Conservation (phyloP, 2,888 invertebrate genomes). For the Octodonta nipae region DNA sequence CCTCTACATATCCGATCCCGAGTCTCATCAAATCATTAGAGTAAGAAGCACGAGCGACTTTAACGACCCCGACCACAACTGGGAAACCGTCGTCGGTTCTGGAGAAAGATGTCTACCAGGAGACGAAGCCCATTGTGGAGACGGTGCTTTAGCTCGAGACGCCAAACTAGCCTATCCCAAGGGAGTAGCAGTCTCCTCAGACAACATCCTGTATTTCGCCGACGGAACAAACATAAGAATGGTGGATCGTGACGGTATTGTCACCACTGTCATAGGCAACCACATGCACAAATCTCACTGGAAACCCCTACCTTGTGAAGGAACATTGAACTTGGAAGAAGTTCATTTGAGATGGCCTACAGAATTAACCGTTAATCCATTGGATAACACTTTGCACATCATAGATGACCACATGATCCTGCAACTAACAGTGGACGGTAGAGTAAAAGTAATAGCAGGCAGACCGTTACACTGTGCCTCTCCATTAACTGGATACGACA, state of each 20-base stretch:
- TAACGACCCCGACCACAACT: conserved; percentile 78
- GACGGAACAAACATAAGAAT: conserved; percentile 87
- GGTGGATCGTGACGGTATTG: conserved; percentile 84
- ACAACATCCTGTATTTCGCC: conserved; percentile 86
- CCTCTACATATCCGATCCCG: conserved; percentile 90
- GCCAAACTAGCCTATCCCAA: conserved; percentile 93
- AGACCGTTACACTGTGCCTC: conserved; percentile 85
- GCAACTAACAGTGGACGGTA: conserved; percentile 78
- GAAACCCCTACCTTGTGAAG: conserved; percentile 87
- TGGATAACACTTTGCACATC: conserved; percentile 88
- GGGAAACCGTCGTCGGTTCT: conserved; percentile 89
- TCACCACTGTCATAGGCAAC: conserved; percentile 82
- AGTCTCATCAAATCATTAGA: conserved; percentile 83
- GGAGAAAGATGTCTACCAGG: conserved; percentile 87
- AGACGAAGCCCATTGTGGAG: conserved; percentile 90
- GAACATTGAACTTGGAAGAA: conserved; percentile 80
- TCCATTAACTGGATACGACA: conserved; percentile 63
- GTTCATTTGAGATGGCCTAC: conserved; percentile 94
- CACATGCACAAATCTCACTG: conserved; percentile 88
- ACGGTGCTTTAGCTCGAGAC: conserved; percentile 81
- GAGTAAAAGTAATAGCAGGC: conserved; percentile 86
- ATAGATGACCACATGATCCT: conserved; percentile 93
- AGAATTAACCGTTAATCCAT: conserved; percentile 81
- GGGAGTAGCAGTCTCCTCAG: conserved; percentile 85
- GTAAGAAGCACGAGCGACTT: conserved; percentile 73